Evolutionary conservation across 2,797 vertebrate species (phyloP), one percentile per base, ranked within the genome.

Genomic region (Channa striata): DNA sequence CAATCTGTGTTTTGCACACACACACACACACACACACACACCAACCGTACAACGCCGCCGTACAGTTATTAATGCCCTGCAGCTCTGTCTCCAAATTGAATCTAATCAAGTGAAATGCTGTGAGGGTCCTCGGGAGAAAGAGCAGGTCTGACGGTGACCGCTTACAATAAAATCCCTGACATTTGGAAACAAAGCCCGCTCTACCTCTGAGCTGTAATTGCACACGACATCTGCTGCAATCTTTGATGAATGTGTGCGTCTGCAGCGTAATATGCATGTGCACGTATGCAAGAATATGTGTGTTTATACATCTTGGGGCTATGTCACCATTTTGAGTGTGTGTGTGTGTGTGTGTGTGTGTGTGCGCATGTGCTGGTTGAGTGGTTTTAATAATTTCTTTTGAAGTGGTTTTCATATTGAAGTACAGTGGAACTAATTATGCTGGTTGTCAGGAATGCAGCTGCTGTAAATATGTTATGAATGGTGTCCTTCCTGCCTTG

Each of bases 51-150:
- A 70, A 59, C 36, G 71, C 64, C 80, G 86, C 80, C 81, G 75
- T 87, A 74, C 69, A 83, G 81, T 87, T 90, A 89, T 91, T 91
- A 89, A 87, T 87, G 84, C 88, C 91, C 74, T 20, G 65, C 59
- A 34, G 88, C 89, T 78, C 81, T 57, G 67, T 77, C 82, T 78
- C 77, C 76, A 90, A 91, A 89, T 91, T 89, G 88, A 92, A 90
- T 90, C 84, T 91, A 91, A 93, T 93, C 89, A 92, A 90, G 87
- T 82, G 90, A 91, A 91, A 91, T 89, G 83, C 74, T 90, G 87
- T 46, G 80, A 87, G 83, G 72, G 83, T 87, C 81, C 84, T 83
- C 63, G 3, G 81, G 87, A 90, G 86, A 87, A 82, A 82, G 85
- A 85, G 82, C 80, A 78, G 79, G 82, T 83, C 84, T 86, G 82